Evolutionary conservation across 2,113 vertebrate species (phyloP).

Genomic region (Rattus rattus): DNA sequence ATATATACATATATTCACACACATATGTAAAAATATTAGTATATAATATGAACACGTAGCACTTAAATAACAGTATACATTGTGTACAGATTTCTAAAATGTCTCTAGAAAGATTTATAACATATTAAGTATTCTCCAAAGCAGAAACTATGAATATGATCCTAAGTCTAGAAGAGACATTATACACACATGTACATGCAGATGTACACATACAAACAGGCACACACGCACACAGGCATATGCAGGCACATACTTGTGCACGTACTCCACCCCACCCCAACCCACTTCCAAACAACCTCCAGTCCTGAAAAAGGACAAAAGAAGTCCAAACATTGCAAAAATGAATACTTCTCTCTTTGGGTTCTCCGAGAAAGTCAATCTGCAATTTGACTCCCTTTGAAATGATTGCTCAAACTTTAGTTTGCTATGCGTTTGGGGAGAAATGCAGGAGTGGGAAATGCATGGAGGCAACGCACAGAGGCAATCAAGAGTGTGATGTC

Average conservation of each 20-base stretch:
- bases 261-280: no score
- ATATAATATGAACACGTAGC: no score
- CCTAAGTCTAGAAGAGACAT: conserved; percentile 25
- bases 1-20: no score
- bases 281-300: not conserved
- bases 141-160: not conserved
- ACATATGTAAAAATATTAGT: no score
- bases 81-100: conserved; percentile 9
- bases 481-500: conserved; percentile 1
- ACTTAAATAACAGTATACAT: no score
- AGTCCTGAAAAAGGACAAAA: not conserved
- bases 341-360: conserved; percentile 8
- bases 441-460: not conserved
- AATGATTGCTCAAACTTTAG: conserved; percentile 46
- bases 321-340: not conserved
- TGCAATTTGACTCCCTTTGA: conserved; percentile 56
- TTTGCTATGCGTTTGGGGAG: conserved; percentile 25
- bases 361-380: conserved; percentile 24
- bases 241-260: no score
- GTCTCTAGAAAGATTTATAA: not conserved
- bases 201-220: no score
- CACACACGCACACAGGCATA: no score
- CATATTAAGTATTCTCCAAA: conserved; percentile 16
- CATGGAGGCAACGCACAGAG: not conserved
- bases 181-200: not conserved